Conservation (phyloP, 2,797 vertebrate genomes). For the Pterois miles region DNA sequence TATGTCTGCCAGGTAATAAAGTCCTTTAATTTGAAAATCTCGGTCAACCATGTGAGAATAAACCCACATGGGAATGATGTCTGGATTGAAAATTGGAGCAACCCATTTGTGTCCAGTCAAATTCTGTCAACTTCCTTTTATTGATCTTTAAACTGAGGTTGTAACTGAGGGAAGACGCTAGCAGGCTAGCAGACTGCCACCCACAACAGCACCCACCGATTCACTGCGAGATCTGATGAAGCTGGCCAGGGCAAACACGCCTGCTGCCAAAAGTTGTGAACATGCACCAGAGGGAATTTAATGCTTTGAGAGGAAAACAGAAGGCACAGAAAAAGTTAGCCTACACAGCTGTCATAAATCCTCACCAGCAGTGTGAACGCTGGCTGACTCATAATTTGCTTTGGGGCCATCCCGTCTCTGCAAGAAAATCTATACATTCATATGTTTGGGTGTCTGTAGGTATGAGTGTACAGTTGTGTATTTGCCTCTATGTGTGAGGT, state of each 20-base stretch:
- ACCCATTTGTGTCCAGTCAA: background rate
- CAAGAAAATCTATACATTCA: slow-evolving; percentile 12
- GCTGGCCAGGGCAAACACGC: slow-evolving; percentile 26
- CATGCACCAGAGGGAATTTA: slow-evolving; percentile 30
- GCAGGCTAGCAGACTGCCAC: slow-evolving; percentile 19
- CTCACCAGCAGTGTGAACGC: slow-evolving; percentile 32
- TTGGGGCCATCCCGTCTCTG: slow-evolving; percentile 14
- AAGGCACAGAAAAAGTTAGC: slow-evolving; percentile 40
- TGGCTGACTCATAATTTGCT: slow-evolving; percentile 47
- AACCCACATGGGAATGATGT: background rate
- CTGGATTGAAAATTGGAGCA: background rate
- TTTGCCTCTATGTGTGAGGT: background rate
- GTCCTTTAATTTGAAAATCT: slow-evolving; percentile 4
- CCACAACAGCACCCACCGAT: slow-evolving; percentile 21
- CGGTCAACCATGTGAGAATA: background rate
- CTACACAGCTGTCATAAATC: slow-evolving; percentile 48
- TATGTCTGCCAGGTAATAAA: background rate
- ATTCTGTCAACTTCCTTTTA: slow-evolving; percentile 2
- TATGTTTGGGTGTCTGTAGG: background rate
- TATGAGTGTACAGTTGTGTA: background rate
- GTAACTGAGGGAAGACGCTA: background rate
- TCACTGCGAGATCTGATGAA: slow-evolving; percentile 34
- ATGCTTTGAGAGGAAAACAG: slow-evolving; percentile 50
- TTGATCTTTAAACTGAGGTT: background rate
- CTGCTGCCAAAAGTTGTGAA: slow-evolving; percentile 50